Conservation (phyloP, 2,797 vertebrate species). For the Pseudomugil tenellus region DNA sequence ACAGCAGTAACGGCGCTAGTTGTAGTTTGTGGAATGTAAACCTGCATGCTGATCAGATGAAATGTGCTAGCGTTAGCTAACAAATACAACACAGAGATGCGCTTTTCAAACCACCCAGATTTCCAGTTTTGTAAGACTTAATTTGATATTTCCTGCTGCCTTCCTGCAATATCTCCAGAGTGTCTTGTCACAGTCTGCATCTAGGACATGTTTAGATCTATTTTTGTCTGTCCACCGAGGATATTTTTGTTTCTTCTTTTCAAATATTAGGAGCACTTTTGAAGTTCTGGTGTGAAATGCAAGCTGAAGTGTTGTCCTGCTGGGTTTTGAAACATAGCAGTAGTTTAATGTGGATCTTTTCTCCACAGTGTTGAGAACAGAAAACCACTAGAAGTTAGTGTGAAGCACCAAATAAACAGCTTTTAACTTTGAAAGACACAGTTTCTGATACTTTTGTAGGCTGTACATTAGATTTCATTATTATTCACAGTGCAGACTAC, state of each 20-base stretch:
- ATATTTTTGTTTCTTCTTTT: conserved; percentile 46
- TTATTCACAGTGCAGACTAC: background rate
- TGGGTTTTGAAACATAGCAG: background rate
- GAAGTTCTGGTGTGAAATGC: background rate
- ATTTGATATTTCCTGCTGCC: conserved; percentile 11
- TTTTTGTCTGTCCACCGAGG: conserved; percentile 24
- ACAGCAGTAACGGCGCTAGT: too few relatives aligned
- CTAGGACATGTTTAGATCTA: conserved; percentile 32
- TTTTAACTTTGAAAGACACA: background rate
- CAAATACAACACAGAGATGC: background rate
- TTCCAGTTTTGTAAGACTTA: background rate
- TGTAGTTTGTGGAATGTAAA: background rate
- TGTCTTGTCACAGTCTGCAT: conserved; percentile 2
- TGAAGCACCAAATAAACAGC: background rate
- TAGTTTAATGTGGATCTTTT: background rate
- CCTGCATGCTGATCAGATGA: background rate
- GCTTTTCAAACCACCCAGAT: background rate
- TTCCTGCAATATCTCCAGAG: conserved; percentile 8
- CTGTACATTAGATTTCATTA: background rate
- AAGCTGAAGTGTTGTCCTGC: background rate
- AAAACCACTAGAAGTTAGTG: background rate
- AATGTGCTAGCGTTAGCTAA: background rate
- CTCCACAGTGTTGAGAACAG: background rate
- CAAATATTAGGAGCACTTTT: conserved; percentile 16
- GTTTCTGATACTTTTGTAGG: background rate